A percentile compares a stretch with the other conserved stretches of the same genome.
Evolutionary conservation across 2,888 invertebrate species (phyloP).

Genomic region (Steinernema carpocapsae): DNA sequence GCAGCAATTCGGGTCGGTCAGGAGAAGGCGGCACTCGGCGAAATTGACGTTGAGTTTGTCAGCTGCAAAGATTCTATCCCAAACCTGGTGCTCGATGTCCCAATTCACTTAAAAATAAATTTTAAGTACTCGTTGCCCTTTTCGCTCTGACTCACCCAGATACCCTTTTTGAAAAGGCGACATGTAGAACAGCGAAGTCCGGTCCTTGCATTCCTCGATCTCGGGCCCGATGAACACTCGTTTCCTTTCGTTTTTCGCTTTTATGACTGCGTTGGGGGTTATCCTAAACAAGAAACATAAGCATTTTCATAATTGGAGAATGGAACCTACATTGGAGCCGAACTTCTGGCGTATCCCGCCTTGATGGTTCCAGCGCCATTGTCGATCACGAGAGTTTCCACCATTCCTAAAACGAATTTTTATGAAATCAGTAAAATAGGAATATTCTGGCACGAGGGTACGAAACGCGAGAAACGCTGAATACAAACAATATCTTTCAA

Average conservation of each 20-base stretch:
- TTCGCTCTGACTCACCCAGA: conserved; percentile 56
- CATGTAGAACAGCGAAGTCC: conserved; percentile 90
- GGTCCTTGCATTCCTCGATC: conserved; percentile 93
- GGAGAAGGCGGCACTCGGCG: conserved; percentile 79
- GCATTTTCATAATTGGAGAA: neutral
- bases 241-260: conserved; percentile 92
- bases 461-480: neutral
- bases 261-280: conserved; percentile 93
- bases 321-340: conserved; percentile 45
- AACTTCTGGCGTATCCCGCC: conserved; percentile 50
- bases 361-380: conserved; percentile 64
- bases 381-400: conserved; percentile 56
- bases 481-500: neutral
- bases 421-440: neutral
- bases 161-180: conserved; percentile 85
- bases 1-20: conserved; percentile 93
- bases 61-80: conserved; percentile 88
- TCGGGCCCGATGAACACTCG: conserved; percentile 91
- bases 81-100: conserved; percentile 89
- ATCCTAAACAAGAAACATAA: conserved; percentile 68
- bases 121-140: no score
- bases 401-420: neutral
- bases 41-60: conserved; percentile 61
- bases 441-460: neutral
- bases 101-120: conserved; percentile 77